Conservation (phyloP, 2,888 invertebrate genomes). For the Zeuzera pyrina region DNA sequence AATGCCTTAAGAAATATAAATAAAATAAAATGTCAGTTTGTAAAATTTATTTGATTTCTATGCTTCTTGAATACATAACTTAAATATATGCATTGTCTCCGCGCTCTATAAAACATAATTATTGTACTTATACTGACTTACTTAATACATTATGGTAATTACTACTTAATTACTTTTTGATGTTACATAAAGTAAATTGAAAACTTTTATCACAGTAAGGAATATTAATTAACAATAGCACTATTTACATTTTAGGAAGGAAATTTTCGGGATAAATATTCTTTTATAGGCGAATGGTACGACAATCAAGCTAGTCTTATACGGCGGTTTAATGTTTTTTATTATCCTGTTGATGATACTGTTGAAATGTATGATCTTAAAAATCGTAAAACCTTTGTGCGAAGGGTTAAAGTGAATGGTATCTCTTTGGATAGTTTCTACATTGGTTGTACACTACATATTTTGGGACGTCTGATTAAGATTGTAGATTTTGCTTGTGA, state of each 20-base stretch:
- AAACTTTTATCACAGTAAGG: too few relatives aligned
- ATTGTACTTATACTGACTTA: background rate
- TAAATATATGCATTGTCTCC: background rate
- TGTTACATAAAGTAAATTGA: background rate
- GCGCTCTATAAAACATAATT: background rate
- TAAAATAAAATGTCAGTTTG: too few relatives aligned
- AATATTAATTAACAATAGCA: background rate
- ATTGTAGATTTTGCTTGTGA: slow-evolving; percentile 82
- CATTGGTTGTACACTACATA: slow-evolving; percentile 80
- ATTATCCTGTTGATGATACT: slow-evolving; percentile 82
- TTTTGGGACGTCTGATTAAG: slow-evolving; percentile 82
- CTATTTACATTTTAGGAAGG: slow-evolving; percentile 42
- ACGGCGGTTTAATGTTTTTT: slow-evolving; percentile 84
- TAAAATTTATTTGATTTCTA: too few relatives aligned
- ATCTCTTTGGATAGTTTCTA: slow-evolving; percentile 78
- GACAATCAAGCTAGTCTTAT: slow-evolving; percentile 83
- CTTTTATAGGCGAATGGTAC: slow-evolving; percentile 89
- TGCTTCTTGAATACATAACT: too few relatives aligned
- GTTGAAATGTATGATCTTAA: slow-evolving; percentile 85
- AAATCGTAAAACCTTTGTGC: slow-evolving; percentile 76
- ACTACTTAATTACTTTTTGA: background rate
- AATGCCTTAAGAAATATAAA: too few relatives aligned
- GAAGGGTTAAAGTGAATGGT: slow-evolving; percentile 78
- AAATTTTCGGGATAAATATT: slow-evolving; percentile 67
- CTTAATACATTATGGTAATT: background rate